These are phyloP conservation scores for Protosalanx chinensis DNA, from an alignment of 2,797 vertebrate species.

Conservation along the genomic window DNA sequence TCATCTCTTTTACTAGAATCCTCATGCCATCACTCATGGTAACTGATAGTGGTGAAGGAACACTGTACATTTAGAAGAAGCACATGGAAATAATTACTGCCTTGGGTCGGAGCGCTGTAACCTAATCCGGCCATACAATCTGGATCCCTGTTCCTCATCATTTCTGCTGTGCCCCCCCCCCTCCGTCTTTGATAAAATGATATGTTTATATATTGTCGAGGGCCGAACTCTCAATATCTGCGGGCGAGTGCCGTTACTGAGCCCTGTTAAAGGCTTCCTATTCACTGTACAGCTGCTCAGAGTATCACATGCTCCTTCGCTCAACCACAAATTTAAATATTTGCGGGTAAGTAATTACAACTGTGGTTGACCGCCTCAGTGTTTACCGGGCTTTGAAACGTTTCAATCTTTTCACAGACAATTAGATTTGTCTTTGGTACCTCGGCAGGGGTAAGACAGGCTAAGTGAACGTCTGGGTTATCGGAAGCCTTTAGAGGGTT, in stretches of 20 bases:
- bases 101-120: neutral
- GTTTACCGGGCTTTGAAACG: slow-evolving; percentile 9
- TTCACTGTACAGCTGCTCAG: slow-evolving; percentile 10
- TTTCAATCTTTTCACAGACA: slow-evolving; percentile 13
- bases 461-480: slow-evolving; percentile 14
- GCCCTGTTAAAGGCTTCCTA: neutral
- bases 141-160: slow-evolving; percentile 4
- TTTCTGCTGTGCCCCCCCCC: neutral
- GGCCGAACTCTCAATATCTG: neutral
- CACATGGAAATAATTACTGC: neutral
- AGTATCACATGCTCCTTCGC: neutral
- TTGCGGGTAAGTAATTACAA: slow-evolving; percentile 12
- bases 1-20: neutral
- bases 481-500: neutral
- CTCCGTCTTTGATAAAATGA: slow-evolving; percentile 8
- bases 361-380: slow-evolving; percentile 4
- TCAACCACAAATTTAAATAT: slow-evolving; percentile 15
- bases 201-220: slow-evolving; percentile 15
- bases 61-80: neutral
- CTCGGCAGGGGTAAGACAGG: neutral
- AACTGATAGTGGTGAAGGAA: neutral
- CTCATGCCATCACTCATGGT: neutral
- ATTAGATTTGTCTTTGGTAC: slow-evolving; percentile 17
- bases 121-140: slow-evolving; percentile 9
- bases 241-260: neutral